Conservation (phyloP, 2,113 vertebrate species). For the Chelonoidis abingdonii region DNA sequence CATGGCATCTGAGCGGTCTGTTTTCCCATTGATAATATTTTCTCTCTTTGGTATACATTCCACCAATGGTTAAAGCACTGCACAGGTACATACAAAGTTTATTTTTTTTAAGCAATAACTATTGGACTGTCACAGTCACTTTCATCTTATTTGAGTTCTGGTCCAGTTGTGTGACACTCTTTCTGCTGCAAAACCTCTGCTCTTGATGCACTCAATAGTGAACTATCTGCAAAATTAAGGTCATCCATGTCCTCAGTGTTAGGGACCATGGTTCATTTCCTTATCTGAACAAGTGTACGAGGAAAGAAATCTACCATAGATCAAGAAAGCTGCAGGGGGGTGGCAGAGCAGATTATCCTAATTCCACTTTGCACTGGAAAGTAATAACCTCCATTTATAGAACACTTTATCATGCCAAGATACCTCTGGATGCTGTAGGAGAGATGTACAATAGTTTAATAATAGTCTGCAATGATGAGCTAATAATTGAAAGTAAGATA, state of each 20-base stretch:
- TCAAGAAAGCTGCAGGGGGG: background rate
- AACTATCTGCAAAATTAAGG: constrained; percentile 40
- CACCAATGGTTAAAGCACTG: background rate
- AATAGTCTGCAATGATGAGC: background rate
- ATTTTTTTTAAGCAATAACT: background rate
- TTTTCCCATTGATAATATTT: background rate
- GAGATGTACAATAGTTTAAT: background rate
- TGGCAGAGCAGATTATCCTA: background rate
- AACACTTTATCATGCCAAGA: background rate
- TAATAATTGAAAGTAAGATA: background rate
- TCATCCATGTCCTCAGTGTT: background rate
- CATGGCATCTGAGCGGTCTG: background rate
- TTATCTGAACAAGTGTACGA: too few species aligned
- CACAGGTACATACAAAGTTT: background rate
- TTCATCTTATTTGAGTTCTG: background rate
- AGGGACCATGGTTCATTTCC: background rate
- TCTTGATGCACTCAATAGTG: background rate
- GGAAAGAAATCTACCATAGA: background rate
- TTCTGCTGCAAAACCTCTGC: constrained; percentile 9
- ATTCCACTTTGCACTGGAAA: background rate
- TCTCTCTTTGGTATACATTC: background rate
- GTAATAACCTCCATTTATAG: background rate
- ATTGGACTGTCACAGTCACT: background rate
- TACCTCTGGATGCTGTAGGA: background rate
- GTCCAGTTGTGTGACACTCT: background rate